Base-by-base conservation (phyloP, 1,140 invertebrate genomes). In the Aphelinus atriplicis region DNA sequence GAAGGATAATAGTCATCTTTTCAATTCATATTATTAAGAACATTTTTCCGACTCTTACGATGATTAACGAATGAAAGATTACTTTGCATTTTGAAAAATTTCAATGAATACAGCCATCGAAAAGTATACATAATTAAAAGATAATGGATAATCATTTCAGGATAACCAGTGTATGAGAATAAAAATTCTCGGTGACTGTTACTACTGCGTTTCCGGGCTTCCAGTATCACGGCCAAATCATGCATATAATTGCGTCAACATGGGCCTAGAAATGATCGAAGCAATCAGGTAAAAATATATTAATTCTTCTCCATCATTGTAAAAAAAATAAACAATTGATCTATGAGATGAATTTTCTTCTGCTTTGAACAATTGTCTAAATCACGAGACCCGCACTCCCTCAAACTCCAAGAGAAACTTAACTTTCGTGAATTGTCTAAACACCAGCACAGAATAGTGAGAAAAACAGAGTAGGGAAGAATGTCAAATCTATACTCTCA, bases 221-320 rank as follows among this genome's bases (percentile, higher is more conserved):
- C 96, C 96, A 1, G 93, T 98, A 53, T 95, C 96, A 0, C 87
- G 96, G 62, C 94, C 95, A 7, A 97, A 98, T 89, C 97, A 98
- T 82, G 97, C 97, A 1, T 95, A 94, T 82, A 98, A 97, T 87
- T 98, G 96, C 82, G 96, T 98, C 75, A 96, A 96, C 80, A 98
- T 98, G 96, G 97, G 97, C 1, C 88, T 98, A 61, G 94, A 97
- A 85, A 98, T 98, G 97, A 98, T 98, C 76, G 95, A 97, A 80
- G 96, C 96, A 48, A 98, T 99, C 81, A 91, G 94, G 95, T 96
- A 88, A 26, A 26, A 26, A 26, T 26, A 26, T 26, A 26, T 26
- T 26, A 26, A 26, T 26, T 26, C 26, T 26, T 26, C 26, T 26
- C 26, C 26, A 26, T 26, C 26, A 26, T 26, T 26, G 26, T 26